Base-by-base conservation (phyloP, 2,797 vertebrate species). In the Chrosomus eos region DNA sequence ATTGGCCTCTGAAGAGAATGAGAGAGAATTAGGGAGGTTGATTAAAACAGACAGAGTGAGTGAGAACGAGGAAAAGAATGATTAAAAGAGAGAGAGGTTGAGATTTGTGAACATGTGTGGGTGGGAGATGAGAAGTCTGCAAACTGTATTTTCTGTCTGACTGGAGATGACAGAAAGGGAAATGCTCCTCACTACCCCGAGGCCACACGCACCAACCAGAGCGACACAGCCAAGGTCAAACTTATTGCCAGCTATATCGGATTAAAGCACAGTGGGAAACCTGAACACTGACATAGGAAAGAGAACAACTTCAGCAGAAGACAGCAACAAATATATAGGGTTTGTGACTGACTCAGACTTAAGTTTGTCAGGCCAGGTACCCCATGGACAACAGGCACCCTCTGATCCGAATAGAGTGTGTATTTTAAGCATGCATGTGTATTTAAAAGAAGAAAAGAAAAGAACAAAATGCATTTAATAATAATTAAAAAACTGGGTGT, bases 141-240 rank as follows among this genome's bases (percentile, higher is more conserved):
- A 78, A 70, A 62, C 48, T 45, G 33, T 72, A 51, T 84, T 81
- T 84, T 86, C 64, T 82, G 82, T 81, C 67, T 86, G 53, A 78
- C 64, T 84, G 58, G 73, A 84, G 36, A 84, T 85, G 79, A 80
- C 72, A 84, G 79, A 55, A 72, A 84, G 21, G 62, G 38, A 87
- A 85, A 87, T 67, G 58, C 60, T 81, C 74, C 43, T 82, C 38
- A 67, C 62, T 45, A 68, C 53, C 77, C 74, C 18, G 21, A 76
- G 70, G 80, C 83, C 67, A 79, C 19, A 66, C 10, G 78, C n/a
- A 58, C 82, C 19, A 58, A 78, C 68, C 85, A 74, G 23, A 60
- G 28, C 2, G n/a, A 74, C 66, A 72, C 26, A 67, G 81, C 58
- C 16, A 19, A 72, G 38, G 75, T 74, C 85, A 83, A 64, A 83